phyloP scores from a whole-genome alignment of 2,113 vertebrate genomes.

The Cheirogaleus medius region DNA sequence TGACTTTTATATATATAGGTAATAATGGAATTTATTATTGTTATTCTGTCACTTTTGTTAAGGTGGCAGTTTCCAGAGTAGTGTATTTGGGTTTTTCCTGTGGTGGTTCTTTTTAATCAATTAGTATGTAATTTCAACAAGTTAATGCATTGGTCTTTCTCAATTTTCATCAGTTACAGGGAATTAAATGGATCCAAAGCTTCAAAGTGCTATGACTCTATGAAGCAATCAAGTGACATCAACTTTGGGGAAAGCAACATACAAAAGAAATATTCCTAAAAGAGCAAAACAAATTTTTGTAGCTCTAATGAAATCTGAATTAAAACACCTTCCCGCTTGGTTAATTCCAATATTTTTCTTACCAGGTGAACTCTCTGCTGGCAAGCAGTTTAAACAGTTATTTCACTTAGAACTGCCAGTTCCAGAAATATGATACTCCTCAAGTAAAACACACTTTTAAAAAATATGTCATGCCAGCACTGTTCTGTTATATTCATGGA shows the following conservation, averaged over 20 bases:
- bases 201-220: background rate
- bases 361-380: slow-evolving; percentile 51
- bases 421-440: slow-evolving; percentile 59
- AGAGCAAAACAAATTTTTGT: background rate
- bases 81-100: background rate
- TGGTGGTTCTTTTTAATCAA: background rate
- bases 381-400: slow-evolving; percentile 54
- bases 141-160: background rate
- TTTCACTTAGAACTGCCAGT: slow-evolving; percentile 63
- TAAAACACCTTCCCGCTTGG: slow-evolving; percentile 35
- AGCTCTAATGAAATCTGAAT: slow-evolving; percentile 49
- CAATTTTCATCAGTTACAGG: background rate
- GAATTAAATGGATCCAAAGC: background rate
- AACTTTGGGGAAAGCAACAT: background rate
- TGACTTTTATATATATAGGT: background rate
- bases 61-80: background rate
- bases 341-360: slow-evolving; percentile 53
- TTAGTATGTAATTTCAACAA: background rate
- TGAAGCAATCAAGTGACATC: background rate
- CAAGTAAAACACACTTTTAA: slow-evolving; percentile 63
- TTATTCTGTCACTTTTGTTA: background rate
- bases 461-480: slow-evolving; percentile 48
- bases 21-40: background rate
- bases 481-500: slow-evolving; percentile 8
- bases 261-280: slow-evolving; percentile 13